Base-by-base conservation (phyloP, 2,888 invertebrate genomes). In the Megastigmus dorsalis region DNA sequence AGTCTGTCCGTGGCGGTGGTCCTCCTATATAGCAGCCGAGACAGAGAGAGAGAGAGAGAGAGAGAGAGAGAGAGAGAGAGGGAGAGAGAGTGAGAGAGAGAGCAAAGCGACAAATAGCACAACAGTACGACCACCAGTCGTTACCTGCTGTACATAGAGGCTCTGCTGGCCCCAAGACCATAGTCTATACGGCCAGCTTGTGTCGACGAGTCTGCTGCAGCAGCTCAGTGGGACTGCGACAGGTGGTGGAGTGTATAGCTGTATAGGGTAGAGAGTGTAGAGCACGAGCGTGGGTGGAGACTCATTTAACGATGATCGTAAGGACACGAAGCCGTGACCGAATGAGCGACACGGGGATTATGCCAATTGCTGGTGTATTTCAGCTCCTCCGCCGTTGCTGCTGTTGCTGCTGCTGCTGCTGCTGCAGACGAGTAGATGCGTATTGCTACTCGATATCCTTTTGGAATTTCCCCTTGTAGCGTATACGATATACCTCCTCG, bases 61-160 rank as follows among this genome's bases (percentile, higher is more conserved):
- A n/a, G n/a, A n/a, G n/a, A n/a, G n/a, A n/a, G n/a, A n/a, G n/a
- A n/a, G n/a, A n/a, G n/a, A n/a, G n/a, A n/a, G n/a, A n/a, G n/a
- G n/a, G n/a, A n/a, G n/a, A n/a, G n/a, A n/a, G n/a, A n/a, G n/a
- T n/a, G n/a, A n/a, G n/a, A n/a, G 20, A 15, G 36, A 43, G 18
- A 2, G 55, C 36, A 67, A 55, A 71, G 60, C 69, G 80, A 79
- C 79, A 80, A 81, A 81, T 80, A 73, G 76, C 41, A 30, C 66
- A 43, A 84, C 79, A 85, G 81, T 82, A 65, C 65, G 15, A 77
- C 82, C 79, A 82, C 83, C 83, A 80, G 82, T 69, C 79, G 72
- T 54, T 82, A 83, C 82, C 82, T 82, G 82, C 65, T 2, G 33
- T n/a, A 20, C 48, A 10, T 4, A 0, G 23, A 4, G 23, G 1